A percentile compares a stretch with the other conserved stretches of the same genome.
phyloP scores from a whole-genome alignment of 2,888 invertebrate genomes.

The Campoplex capitator region DNA sequence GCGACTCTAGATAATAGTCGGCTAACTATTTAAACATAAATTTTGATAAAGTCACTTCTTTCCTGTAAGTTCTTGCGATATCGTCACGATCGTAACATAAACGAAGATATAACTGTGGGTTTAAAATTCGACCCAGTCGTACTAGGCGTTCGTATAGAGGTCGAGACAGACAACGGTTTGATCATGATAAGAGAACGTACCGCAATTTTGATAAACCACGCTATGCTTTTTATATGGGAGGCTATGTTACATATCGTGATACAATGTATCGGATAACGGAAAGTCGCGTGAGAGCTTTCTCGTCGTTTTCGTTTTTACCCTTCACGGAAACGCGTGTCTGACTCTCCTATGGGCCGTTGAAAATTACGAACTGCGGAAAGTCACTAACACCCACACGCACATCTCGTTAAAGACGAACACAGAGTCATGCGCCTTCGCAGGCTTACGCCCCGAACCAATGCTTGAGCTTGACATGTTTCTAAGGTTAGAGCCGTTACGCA shows the following conservation, averaged over 20 bases:
- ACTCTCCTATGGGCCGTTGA: constrained; percentile 16
- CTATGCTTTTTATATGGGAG: constrained; percentile 6
- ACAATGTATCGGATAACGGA: constrained; percentile 32
- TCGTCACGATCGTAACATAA: neutral
- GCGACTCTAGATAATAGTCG: neutral
- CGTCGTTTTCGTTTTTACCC: constrained; percentile 30
- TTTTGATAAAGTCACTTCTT: neutral
- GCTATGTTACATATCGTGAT: constrained; percentile 3
- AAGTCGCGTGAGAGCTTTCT: constrained; percentile 44
- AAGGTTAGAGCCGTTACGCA: constrained; percentile 51
- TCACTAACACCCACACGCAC: neutral
- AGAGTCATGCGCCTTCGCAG: neutral
- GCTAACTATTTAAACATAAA: neutral
- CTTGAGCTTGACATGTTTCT: constrained; percentile 44
- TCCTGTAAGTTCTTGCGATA: neutral
- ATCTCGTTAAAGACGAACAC: neutral
- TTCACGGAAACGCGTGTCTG: constrained; percentile 45
- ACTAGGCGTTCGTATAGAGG: neutral
- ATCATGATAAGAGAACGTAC: constrained; percentile 49
- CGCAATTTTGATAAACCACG: constrained; percentile 31
- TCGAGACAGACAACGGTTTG: constrained; percentile 38
- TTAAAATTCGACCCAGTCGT: neutral
- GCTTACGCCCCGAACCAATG: constrained; percentile 13
- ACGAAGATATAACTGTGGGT: neutral
- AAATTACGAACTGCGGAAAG: constrained; percentile 42